Percentiles rank a stretch among this genome's conserved stretches.
These are phyloP conservation scores for Rhynchophorus ferrugineus DNA, from an alignment of 1,140 invertebrate genomes.

Conservation along the genomic window DNA sequence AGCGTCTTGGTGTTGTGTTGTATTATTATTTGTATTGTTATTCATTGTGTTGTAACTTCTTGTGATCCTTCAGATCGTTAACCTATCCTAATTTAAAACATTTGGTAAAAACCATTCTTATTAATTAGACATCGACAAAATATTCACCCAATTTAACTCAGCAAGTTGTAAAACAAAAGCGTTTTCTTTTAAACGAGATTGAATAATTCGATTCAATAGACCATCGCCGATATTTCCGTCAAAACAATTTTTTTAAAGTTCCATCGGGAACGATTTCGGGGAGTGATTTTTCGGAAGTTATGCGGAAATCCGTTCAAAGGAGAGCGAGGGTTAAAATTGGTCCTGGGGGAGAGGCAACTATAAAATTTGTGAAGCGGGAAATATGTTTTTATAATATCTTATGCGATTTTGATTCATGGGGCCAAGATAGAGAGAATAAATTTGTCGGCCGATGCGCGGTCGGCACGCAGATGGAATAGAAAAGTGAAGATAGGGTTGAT, in stretches of 20 bases:
- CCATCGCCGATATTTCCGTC: neutral
- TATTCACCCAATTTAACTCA: too few species aligned
- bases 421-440: conserved; percentile 16
- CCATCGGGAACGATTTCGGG: neutral
- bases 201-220: too few species aligned
- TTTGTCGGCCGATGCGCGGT: neutral
- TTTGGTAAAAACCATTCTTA: too few species aligned
- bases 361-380: conserved; percentile 25
- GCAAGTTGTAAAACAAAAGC: too few species aligned
- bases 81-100: too few species aligned
- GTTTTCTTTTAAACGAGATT: too few species aligned
- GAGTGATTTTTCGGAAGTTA: conserved; percentile 11
- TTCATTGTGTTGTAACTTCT: too few species aligned
- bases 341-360: conserved; percentile 14
- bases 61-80: too few species aligned
- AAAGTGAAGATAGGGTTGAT: too few species aligned
- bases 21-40: too few species aligned
- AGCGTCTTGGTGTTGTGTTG: too few species aligned
- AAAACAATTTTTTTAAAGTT: neutral
- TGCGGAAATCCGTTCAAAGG: conserved; percentile 16
- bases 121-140: too few species aligned
- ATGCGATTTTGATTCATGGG: conserved; percentile 24
- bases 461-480: neutral
- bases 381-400: conserved; percentile 27
- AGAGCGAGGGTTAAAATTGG: conserved; percentile 7